These are phyloP conservation scores for Caretta caretta DNA, from an alignment of 2,113 vertebrate genomes.

Conservation along the genomic window DNA sequence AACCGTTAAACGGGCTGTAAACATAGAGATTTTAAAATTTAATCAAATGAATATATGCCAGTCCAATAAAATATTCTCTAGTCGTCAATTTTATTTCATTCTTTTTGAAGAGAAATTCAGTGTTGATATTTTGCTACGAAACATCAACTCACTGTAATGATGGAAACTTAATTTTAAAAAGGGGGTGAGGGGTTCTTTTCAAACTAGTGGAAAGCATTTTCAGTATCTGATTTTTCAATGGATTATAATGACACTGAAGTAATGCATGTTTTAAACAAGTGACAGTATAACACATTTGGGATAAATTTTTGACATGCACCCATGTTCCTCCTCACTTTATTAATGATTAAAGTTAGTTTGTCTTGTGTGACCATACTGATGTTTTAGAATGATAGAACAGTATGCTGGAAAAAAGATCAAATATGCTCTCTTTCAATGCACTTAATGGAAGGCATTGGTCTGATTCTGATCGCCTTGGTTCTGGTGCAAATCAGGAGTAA, in stretches of 20 bases:
- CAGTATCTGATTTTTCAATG: neutral
- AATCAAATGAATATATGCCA: neutral
- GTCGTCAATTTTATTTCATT: neutral
- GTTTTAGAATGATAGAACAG: neutral
- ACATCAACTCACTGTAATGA: neutral
- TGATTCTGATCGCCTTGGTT: neutral
- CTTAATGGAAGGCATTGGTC: neutral
- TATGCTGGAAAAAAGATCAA: neutral
- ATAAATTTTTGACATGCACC: neutral
- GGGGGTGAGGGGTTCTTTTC: rapidly evolving
- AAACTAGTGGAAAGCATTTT: neutral
- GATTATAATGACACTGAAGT: neutral
- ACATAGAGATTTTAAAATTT: neutral
- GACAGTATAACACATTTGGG: neutral
- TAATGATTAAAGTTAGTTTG: neutral
- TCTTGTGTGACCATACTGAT: neutral
- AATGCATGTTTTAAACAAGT: neutral
- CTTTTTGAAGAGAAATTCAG: neutral
- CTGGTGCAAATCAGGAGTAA: neutral
- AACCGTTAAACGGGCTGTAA: neutral
- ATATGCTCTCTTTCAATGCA: neutral
- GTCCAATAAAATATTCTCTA: neutral
- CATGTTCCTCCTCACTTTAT: neutral
- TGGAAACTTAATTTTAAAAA: neutral
- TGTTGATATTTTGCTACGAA: rapidly evolving